Conservation (phyloP, 2,113 vertebrate genomes). For the Scatophagus argus region DNA sequence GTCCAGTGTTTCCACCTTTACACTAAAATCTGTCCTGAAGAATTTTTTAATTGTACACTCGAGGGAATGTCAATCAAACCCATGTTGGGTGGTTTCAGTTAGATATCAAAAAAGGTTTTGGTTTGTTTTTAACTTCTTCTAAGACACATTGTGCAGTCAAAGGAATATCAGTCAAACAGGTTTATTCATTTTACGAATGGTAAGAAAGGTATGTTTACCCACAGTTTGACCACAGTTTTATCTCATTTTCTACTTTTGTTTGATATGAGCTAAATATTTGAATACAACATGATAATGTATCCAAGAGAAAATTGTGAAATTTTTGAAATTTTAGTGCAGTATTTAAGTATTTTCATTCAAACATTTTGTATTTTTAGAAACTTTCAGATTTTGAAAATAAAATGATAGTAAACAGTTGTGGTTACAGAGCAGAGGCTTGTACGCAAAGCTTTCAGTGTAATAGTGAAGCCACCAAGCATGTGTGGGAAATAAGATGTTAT, state of each 20-base stretch:
- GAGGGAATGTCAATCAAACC: too few relatives aligned
- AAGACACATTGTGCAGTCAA: too few relatives aligned
- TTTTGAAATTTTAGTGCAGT: not conserved
- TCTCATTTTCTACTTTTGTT: too few relatives aligned
- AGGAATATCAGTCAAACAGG: too few relatives aligned
- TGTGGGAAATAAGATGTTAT: constrained; percentile 32
- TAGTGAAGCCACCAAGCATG: not conserved
- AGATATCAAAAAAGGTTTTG: too few relatives aligned
- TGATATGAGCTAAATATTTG: not conserved
- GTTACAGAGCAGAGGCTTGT: constrained; percentile 16
- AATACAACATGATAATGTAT: not conserved
- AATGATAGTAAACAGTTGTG: not conserved
- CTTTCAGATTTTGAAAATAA: not conserved
- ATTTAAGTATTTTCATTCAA: not conserved
- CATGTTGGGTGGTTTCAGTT: too few relatives aligned
- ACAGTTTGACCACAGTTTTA: not conserved
- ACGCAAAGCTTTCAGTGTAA: not conserved
- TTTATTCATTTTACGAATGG: too few relatives aligned
- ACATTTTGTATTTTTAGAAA: not conserved
- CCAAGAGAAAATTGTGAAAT: not conserved
- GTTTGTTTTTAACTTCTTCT: too few relatives aligned
- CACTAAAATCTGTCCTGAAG: not conserved
- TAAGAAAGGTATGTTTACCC: not conserved
- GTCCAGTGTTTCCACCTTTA: not conserved
- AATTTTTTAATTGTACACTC: too few relatives aligned